Evolutionary conservation across 1,140 invertebrate species (phyloP).

Genomic region (Chrysomallon squamiferum): DNA sequence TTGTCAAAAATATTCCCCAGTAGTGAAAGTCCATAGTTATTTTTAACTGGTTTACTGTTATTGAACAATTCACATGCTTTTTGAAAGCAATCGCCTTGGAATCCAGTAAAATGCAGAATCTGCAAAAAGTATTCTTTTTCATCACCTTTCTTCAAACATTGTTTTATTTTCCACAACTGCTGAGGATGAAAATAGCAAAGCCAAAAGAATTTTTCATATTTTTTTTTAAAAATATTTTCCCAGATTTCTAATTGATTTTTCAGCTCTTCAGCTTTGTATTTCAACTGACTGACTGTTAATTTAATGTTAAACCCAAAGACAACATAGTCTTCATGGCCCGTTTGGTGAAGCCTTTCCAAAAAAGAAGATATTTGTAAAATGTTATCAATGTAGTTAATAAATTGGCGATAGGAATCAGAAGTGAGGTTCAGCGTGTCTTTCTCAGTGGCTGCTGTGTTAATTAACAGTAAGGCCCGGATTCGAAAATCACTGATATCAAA

Average conservation of each 20-base stretch:
- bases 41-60: neutral
- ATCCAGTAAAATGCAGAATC: neutral
- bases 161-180: slow-evolving; percentile 1
- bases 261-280: too few relatives aligned
- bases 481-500: slow-evolving; percentile 9
- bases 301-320: neutral
- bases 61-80: neutral
- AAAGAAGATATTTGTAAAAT: slow-evolving; percentile 4
- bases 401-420: neutral
- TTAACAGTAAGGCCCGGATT: slow-evolving; percentile 24
- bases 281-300: neutral
- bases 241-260: too few relatives aligned
- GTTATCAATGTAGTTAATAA: slow-evolving; percentile 8
- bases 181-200: slow-evolving; percentile 12
- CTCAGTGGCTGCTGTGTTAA: slow-evolving; percentile 6
- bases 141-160: neutral
- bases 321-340: slow-evolving; percentile 13
- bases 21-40: neutral
- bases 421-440: neutral
- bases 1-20: neutral
- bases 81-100: neutral
- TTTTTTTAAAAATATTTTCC: neutral
- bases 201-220: slow-evolving; percentile 8
- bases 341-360: neutral
- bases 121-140: neutral